Evolutionary conservation across 2,888 invertebrate genomes (phyloP).

Genomic region (Lepeophtheirus nordmannii): DNA sequence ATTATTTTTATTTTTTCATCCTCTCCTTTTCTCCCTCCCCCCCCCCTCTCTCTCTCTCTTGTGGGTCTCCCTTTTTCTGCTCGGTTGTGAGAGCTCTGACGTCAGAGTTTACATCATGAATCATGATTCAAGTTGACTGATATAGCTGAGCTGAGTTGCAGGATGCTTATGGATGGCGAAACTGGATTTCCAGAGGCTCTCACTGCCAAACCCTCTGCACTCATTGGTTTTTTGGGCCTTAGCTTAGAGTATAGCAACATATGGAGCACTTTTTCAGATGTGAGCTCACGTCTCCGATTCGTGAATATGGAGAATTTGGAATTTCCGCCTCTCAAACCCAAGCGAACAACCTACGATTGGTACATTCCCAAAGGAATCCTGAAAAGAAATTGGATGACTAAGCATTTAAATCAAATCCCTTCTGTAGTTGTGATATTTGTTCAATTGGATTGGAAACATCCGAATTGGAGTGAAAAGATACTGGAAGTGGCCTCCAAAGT

Average conservation of each 20-base stretch:
- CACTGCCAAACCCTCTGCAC: background rate
- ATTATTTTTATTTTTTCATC: no score
- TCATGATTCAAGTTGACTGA: no score
- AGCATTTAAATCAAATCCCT: constrained; percentile 74
- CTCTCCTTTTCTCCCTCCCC: no score
- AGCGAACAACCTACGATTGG: constrained; percentile 61
- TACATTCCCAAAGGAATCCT: constrained; percentile 85
- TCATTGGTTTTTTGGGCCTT: background rate
- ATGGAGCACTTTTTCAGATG: background rate
- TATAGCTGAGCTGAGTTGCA: no score
- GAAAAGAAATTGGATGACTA: constrained; percentile 85
- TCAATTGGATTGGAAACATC: constrained; percentile 93
- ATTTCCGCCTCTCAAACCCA: constrained; percentile 9
- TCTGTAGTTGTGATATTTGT: constrained; percentile 86
- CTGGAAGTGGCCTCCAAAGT: constrained; percentile 81
- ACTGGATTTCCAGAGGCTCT: background rate
- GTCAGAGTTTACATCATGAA: no score
- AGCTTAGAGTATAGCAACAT: background rate
- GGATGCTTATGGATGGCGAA: background rate
- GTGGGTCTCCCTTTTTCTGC: no score
- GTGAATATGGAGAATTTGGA: constrained; percentile 2
- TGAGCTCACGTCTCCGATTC: background rate
- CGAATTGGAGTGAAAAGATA: constrained; percentile 82
- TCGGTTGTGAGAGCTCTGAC: no score
- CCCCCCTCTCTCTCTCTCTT: no score